phyloP scores from a whole-genome alignment of 2,888 invertebrate genomes.

The Limnephilus auricula region DNA sequence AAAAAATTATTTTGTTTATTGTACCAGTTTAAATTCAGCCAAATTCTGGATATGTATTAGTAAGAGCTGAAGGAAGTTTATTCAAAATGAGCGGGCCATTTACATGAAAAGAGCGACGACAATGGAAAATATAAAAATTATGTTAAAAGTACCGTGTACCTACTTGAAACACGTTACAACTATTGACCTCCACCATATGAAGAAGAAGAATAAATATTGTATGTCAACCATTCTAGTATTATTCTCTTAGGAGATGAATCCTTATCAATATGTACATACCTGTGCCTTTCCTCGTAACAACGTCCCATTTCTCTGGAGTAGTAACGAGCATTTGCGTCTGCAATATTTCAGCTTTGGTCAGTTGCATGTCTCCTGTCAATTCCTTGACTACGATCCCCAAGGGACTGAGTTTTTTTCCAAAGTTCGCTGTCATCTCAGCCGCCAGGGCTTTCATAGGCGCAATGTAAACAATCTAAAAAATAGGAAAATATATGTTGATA shows the following conservation, averaged over 20 bases:
- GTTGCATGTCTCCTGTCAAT: slow-evolving; percentile 98
- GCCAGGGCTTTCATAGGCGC: slow-evolving; percentile 99
- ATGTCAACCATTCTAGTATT: background rate
- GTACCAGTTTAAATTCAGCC: too few relatives aligned
- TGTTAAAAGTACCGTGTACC: too few relatives aligned
- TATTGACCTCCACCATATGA: too few relatives aligned
- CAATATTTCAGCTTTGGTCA: slow-evolving; percentile 94
- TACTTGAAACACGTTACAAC: too few relatives aligned
- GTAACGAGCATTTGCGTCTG: slow-evolving; percentile 98
- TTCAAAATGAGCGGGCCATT: too few relatives aligned
- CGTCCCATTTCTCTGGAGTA: slow-evolving; percentile 99
- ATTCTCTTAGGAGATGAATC: background rate
- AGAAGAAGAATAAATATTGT: background rate
- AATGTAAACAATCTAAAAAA: slow-evolving; percentile 92
- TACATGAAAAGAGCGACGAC: too few relatives aligned
- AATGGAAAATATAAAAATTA: too few relatives aligned
- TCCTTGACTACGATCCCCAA: slow-evolving; percentile 93
- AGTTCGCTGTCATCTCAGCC: slow-evolving; percentile 98
- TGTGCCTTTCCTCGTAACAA: slow-evolving; percentile 96
- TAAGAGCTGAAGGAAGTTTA: too few relatives aligned
- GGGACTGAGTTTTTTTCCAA: slow-evolving; percentile 85
- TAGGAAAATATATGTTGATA: background rate
- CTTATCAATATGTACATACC: slow-evolving; percentile 72
- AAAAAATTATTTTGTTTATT: too few relatives aligned
- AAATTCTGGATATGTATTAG: too few relatives aligned